Base-by-base conservation (phyloP, 2,888 invertebrate species). In the Orthonevra nobilis region DNA sequence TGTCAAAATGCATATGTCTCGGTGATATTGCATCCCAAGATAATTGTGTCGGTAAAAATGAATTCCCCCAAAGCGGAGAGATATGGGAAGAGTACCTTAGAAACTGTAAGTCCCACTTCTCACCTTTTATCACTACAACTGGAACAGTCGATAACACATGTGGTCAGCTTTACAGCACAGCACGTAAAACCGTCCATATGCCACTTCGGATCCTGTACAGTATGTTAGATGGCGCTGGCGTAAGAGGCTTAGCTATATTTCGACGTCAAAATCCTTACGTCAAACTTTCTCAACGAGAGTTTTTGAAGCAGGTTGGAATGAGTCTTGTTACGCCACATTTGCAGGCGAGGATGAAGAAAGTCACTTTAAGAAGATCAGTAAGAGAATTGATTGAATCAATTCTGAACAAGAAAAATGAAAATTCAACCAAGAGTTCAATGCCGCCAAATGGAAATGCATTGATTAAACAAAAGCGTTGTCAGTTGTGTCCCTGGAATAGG, bases 281-380 rank as follows among this genome's bases (percentile, higher is more conserved):
- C 1, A 23, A 20, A 3, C 32, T 52, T 2, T 3, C 23, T n/a
- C 23, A 42, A 1, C 20, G 34, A 42, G 52, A 42, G 0, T 64
- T 52, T 42, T n/a, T 64, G 1, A 52, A 64, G n/a, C 42, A 52
- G 5, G 23, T 64, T 17, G 64, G 64, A 0, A 64, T 52, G 52
- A 23, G 15, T 5, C 20, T 64, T 10, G 23, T 64, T 10, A 23
- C 3, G 7, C 42, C 32, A 1, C 42, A 52, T n/a, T 52, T 64
- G 10, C 20, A n/a, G 9, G 2, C 7, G 7, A 32, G 26, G 19
- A 1, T 52, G 6, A 0, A 9, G 10, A 34, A 26, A 3, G 2
- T 3, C 7, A 17, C 7, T 0, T 20, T 34, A 32, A 9, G 1
- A n/a, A 20, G 5, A 9, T n/a, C 23, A 10, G 23, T n/a, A 3